Evolutionary conservation across 2,113 vertebrate species (phyloP).

Genomic region (Ameiurus melas): DNA sequence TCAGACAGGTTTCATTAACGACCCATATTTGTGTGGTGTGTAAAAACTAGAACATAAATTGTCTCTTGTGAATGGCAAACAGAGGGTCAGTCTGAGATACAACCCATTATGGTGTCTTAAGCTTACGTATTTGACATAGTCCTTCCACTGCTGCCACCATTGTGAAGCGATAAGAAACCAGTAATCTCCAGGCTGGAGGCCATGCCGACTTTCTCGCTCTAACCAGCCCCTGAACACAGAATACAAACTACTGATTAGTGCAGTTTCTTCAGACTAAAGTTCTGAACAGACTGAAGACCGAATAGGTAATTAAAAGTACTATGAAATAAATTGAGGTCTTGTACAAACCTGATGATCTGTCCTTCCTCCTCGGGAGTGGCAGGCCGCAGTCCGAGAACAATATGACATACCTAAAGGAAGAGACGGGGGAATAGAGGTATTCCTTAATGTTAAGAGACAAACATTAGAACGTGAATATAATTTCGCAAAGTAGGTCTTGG

Average conservation of each 20-base stretch:
- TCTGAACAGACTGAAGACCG: background rate
- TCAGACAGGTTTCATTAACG: background rate
- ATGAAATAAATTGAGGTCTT: background rate
- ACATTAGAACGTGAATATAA: background rate
- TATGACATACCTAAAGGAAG: constrained; percentile 80
- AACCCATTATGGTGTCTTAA: background rate
- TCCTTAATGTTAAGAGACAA: background rate
- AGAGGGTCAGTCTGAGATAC: background rate
- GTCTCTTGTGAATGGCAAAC: background rate
- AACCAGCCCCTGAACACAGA: constrained; percentile 78
- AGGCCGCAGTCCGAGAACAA: constrained; percentile 83
- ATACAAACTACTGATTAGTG: constrained; percentile 20
- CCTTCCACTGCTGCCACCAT: constrained; percentile 93
- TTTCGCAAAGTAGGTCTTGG: background rate
- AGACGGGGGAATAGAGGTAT: background rate
- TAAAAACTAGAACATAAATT: background rate
- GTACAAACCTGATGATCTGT: constrained; percentile 82
- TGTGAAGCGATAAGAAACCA: constrained; percentile 87
- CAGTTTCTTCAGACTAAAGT: background rate
- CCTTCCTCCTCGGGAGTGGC: constrained; percentile 87
- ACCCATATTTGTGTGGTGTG: background rate
- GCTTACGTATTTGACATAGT: constrained; percentile 89
- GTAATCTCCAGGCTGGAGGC: constrained; percentile 83
- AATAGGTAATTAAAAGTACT: background rate
- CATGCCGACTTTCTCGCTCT: constrained; percentile 85